These are phyloP conservation scores for Pseudorectes ferrugineus DNA, from an alignment of 2,113 vertebrate species.

Conservation along the genomic window DNA sequence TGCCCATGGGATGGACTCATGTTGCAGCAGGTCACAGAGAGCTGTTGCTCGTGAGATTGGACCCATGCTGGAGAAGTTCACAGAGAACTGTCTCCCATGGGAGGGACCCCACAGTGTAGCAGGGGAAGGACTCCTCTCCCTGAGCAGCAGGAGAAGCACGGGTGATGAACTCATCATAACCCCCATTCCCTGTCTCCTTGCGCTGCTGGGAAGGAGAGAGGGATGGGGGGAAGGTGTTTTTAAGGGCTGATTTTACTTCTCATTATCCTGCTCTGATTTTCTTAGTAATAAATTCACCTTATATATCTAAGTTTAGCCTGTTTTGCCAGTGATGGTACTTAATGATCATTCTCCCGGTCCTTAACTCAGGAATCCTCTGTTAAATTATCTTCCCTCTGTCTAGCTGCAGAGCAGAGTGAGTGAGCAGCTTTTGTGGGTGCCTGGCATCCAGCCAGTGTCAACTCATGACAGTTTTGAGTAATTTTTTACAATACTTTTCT, in stretches of 20 bases:
- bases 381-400: neutral
- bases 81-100: neutral
- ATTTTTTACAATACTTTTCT: neutral
- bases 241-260: neutral
- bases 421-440: neutral
- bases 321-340: neutral
- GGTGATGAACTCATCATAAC: neutral
- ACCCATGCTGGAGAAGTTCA: accelerated
- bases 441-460: neutral
- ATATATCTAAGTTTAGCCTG: neutral
- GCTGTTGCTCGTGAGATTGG: neutral
- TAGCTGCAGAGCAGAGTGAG: neutral
- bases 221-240: neutral
- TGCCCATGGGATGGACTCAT: accelerated
- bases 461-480: neutral
- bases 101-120: accelerated
- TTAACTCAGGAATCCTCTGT: neutral
- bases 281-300: neutral
- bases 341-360: neutral
- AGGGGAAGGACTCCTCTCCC: neutral
- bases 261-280: neutral
- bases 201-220: neutral
- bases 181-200: neutral
- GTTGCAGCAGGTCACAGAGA: neutral
- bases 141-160: neutral